These are phyloP conservation scores for Motacilla alba DNA, from an alignment of 2,113 vertebrate species.

Conservation along the genomic window DNA sequence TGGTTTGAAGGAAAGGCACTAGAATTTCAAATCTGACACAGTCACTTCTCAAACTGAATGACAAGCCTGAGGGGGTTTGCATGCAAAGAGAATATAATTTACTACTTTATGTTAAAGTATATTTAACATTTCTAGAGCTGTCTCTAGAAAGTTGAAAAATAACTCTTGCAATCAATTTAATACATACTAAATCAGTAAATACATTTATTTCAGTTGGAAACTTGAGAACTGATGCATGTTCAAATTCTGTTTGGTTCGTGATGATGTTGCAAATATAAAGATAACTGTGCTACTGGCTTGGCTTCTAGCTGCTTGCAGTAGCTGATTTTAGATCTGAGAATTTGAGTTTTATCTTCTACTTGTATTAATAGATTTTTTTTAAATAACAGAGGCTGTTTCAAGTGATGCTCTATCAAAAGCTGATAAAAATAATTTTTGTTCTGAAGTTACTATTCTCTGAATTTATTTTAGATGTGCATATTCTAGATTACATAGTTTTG, in stretches of 20 bases:
- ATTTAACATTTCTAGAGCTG: neutral
- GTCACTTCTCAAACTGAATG: neutral
- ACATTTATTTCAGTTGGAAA: neutral
- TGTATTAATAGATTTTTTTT: neutral
- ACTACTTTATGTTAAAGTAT: neutral
- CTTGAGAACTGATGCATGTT: neutral
- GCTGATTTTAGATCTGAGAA: neutral
- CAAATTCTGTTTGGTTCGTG: neutral
- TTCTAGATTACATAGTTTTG: neutral
- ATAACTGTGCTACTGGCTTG: neutral
- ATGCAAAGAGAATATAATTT: neutral
- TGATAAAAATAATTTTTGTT: neutral
- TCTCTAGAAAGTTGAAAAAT: neutral
- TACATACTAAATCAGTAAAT: neutral
- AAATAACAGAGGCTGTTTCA: neutral
- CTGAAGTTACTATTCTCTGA: neutral
- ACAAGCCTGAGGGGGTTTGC: neutral
- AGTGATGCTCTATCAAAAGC: neutral
- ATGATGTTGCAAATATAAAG: neutral
- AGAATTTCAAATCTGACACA: slow-evolving; percentile 3
- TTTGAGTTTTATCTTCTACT: neutral
- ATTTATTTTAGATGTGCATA: neutral
- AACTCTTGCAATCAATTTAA: neutral
- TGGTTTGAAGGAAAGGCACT: neutral
- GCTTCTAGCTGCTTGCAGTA: neutral